phyloP scores from a whole-genome alignment of 2,797 vertebrate genomes.

The Oreochromis mossambicus region DNA sequence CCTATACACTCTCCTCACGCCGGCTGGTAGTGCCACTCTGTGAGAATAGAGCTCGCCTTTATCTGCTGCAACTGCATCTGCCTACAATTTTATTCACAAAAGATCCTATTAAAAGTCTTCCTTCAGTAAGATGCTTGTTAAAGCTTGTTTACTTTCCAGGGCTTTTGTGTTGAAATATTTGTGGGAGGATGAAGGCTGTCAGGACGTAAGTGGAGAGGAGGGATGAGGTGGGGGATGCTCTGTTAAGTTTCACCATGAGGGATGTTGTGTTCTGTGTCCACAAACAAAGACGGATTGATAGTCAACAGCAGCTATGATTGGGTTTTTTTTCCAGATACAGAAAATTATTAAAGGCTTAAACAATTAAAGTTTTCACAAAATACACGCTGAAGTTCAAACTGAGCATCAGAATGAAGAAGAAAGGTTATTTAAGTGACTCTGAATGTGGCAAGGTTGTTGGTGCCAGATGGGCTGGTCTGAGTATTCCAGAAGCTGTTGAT shows the following conservation, averaged over 20 bases:
- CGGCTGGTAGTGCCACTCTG: constrained; percentile 5
- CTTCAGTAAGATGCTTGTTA: constrained; percentile 41
- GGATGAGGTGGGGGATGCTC: neutral
- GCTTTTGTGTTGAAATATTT: constrained; percentile 54
- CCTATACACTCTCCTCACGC: neutral
- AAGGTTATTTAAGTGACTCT: neutral
- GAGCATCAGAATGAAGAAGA: neutral
- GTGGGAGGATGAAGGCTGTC: constrained; percentile 24
- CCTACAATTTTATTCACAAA: constrained; percentile 36
- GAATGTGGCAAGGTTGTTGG: neutral
- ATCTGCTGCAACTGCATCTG: constrained; percentile 39
- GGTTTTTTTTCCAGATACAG: neutral
- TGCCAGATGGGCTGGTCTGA: neutral
- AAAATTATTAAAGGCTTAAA: neutral
- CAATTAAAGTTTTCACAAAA: neutral
- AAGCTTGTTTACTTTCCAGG: constrained; percentile 39
- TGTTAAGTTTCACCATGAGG: constrained; percentile 13
- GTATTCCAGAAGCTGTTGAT: neutral
- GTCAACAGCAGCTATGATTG: neutral
- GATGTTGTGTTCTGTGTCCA: neutral
- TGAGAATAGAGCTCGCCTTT: neutral
- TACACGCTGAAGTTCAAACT: neutral
- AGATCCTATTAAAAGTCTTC: constrained; percentile 17
- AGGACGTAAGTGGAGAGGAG: constrained; percentile 1
- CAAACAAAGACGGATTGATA: neutral